These are phyloP conservation scores for Phyllopteryx taeniolatus DNA, from an alignment of 2,113 vertebrate genomes.

Conservation along the genomic window DNA sequence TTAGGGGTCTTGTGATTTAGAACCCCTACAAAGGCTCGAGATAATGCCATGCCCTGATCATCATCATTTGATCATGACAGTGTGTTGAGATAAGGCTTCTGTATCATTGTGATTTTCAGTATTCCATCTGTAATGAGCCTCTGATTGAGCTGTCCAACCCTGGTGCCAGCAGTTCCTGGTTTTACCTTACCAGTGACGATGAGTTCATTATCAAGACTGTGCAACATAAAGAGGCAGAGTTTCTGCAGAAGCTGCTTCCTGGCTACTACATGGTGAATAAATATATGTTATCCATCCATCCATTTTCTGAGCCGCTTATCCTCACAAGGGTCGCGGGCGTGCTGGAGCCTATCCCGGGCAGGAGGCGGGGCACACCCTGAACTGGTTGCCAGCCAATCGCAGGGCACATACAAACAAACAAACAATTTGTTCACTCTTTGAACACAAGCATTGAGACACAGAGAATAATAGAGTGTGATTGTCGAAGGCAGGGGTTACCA, in stretches of 20 bases:
- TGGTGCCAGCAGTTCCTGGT: conserved; percentile 93
- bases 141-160: conserved; percentile 94
- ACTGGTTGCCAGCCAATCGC: too few relatives aligned
- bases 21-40: not conserved
- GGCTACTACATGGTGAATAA: conserved; percentile 92
- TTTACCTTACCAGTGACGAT: conserved; percentile 94
- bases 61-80: not conserved
- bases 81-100: not conserved
- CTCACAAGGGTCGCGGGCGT: too few relatives aligned
- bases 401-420: too few relatives aligned
- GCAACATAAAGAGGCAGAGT: conserved; percentile 94
- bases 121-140: conserved; percentile 91
- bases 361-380: too few relatives aligned
- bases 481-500: too few relatives aligned
- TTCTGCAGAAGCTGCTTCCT: conserved; percentile 93
- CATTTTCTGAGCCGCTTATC: too few relatives aligned
- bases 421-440: too few relatives aligned
- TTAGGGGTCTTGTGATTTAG: too few relatives aligned
- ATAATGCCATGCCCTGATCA: too few relatives aligned
- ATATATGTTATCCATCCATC: not conserved
- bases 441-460: too few relatives aligned
- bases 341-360: too few relatives aligned
- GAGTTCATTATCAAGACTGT: conserved; percentile 99
- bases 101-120: conserved; percentile 69
- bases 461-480: too few relatives aligned